Evolutionary conservation across 2,113 vertebrate species (phyloP), one percentile per base, ranked within the genome.

Genomic region (Eidolon helvum): DNA sequence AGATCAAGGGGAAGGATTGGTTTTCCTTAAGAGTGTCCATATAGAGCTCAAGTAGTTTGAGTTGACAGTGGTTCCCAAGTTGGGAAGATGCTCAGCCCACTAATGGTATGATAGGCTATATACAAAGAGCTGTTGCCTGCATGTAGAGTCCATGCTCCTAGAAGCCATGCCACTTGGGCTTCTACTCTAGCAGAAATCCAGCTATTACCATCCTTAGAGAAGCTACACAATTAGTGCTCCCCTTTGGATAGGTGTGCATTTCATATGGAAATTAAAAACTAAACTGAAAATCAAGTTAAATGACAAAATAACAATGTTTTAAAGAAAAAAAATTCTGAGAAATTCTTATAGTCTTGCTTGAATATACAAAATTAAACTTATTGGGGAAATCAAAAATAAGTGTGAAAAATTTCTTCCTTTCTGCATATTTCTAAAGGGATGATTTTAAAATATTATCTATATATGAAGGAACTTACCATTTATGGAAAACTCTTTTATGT

Each of bases 381-480:
- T 30, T 50, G 35, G 2, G 14, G 87, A 84, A 95, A 87, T 30
- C 50, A 16, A 30, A 93, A 85, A 61, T 59, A 9, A 89, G 90
- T 61, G 33, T 78, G 63, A 97, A 95, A 91, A 80, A 48, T 68
- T 83, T 7, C 35, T 96, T 92, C 22, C 68, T 50, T 15, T 91
- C 35, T 94, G 30, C 35, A 22, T 72, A 55, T 82, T 97, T 94
- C 61, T 92, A 88, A 72, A 90, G 22, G 30, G 22, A 69, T 65
- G 4, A 66, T 88, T 94, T 50, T 96, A 96, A 87, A 95, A 74
- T 97, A 55, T 69, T 50, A 80, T 11, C 1, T 50, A 45, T 45
- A 86, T 92, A 74, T 92, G 55, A 68, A 94, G 14, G 28, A 71
- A 90, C 40, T 79, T 74, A 68, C 50, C n/a, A 59, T 57, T 89